A percentile compares a stretch with the other conserved stretches of the same genome.
Conservation (phyloP, 2,888 invertebrate genomes). For the Agonum fuliginosum region DNA sequence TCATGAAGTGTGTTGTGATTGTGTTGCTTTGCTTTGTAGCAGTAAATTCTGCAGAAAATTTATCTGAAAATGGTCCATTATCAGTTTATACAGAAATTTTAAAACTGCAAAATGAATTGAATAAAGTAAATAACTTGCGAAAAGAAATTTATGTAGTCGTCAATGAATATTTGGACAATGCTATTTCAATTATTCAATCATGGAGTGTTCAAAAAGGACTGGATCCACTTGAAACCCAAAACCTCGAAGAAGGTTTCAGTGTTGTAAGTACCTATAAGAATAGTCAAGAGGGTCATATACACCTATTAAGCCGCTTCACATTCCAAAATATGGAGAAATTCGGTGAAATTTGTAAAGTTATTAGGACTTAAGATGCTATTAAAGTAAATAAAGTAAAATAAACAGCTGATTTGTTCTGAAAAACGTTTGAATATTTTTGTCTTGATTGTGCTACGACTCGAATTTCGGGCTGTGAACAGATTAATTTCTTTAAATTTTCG, state of each 20-base stretch:
- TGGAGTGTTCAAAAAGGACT: constrained; percentile 71
- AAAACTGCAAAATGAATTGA: background rate
- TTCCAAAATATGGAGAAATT: too few relatives aligned
- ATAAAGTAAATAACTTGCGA: background rate
- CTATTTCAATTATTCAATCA: constrained; percentile 71
- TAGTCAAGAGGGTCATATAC: too few relatives aligned
- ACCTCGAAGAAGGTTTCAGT: constrained; percentile 73
- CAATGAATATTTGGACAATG: constrained; percentile 69
- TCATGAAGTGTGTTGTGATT: background rate
- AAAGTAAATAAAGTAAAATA: too few relatives aligned
- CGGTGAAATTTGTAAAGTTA: too few relatives aligned
- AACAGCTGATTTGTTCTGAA: too few relatives aligned
- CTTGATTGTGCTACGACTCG: too few relatives aligned
- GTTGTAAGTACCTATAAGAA: too few relatives aligned
- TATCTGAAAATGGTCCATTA: background rate
- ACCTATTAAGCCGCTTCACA: too few relatives aligned
- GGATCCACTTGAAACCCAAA: constrained; percentile 74
- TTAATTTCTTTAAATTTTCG: too few relatives aligned
- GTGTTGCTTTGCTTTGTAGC: constrained; percentile 8
- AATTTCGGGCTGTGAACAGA: too few relatives aligned
- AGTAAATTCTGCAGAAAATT: background rate
- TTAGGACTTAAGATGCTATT: too few relatives aligned
- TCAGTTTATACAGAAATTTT: constrained; percentile 1
- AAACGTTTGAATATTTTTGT: too few relatives aligned
- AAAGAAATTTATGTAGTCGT: constrained; percentile 50